Evolutionary conservation across 2,888 invertebrate species (phyloP).

Genomic region (Brachypalpus laphriformis): DNA sequence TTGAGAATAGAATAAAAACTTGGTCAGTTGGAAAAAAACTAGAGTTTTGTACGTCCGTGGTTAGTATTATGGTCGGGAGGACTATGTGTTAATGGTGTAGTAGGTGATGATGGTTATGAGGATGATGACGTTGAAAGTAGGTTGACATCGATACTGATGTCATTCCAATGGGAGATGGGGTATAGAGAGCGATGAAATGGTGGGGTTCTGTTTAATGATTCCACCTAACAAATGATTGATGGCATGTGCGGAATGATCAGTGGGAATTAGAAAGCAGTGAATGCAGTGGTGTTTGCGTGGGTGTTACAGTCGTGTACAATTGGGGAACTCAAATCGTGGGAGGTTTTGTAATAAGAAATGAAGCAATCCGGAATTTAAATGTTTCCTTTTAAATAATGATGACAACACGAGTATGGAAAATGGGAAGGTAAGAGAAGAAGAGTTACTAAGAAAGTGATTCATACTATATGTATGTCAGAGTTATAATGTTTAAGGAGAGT

Average conservation of each 20-base stretch:
- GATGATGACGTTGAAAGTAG: constrained; percentile 35
- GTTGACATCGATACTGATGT: not conserved
- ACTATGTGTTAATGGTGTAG: constrained; percentile 39
- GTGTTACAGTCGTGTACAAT: not conserved
- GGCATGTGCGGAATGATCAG: not conserved
- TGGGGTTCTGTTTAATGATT: constrained; percentile 34
- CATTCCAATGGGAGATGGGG: not conserved
- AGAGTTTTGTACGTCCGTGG: not conserved
- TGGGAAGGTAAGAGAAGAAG: no score
- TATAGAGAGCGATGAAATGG: constrained; percentile 21
- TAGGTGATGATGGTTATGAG: constrained; percentile 31
- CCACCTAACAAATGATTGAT: constrained; percentile 29
- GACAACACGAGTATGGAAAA: no score
- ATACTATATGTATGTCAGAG: no score
- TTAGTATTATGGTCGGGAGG: constrained; percentile 17
- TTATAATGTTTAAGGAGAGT: no score
- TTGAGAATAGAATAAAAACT: constrained; percentile 30
- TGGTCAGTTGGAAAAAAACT: not conserved
- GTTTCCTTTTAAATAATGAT: no score
- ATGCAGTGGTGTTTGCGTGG: not conserved
- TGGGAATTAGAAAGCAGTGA: not conserved
- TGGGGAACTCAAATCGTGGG: no score
- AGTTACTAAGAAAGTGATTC: no score
- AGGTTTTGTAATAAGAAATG: no score
- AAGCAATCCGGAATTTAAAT: no score